phyloP scores from a whole-genome alignment of 2,113 vertebrate genomes.

The Natator depressus region DNA sequence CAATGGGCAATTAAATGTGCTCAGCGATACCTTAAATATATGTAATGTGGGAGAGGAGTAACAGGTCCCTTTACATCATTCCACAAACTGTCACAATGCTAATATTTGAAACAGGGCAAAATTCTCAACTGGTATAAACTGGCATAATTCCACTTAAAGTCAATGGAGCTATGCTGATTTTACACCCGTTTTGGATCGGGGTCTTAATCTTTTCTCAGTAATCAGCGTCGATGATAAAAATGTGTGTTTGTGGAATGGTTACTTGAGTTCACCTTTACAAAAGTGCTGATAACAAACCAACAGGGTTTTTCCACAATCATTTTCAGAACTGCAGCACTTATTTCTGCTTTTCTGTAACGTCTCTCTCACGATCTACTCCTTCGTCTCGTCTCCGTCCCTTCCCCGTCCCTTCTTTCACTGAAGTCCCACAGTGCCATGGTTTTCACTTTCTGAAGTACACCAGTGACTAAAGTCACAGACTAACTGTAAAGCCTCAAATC shows the following conservation, averaged over 20 bases:
- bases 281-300: constrained; percentile 66
- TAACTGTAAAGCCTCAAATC: constrained; percentile 14
- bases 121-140: constrained; percentile 38
- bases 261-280: constrained; percentile 66
- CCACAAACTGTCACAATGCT: constrained; percentile 58
- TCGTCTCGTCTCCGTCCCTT: constrained; percentile 53
- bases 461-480: constrained; percentile 47
- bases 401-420: neutral
- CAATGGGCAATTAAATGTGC: constrained; percentile 67
- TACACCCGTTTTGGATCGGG: neutral
- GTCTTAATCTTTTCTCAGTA: neutral
- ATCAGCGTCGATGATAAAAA: neutral
- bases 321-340: constrained; percentile 35
- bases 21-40: constrained; percentile 66
- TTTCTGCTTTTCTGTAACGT: constrained; percentile 69
- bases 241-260: constrained; percentile 45
- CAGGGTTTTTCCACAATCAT: constrained; percentile 67
- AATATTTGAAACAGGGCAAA: constrained; percentile 44
- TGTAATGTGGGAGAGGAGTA: constrained; percentile 71
- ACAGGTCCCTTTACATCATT: constrained; percentile 69
- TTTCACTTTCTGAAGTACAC: constrained; percentile 38
- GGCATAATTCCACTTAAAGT: neutral
- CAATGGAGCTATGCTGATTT: neutral
- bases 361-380: constrained; percentile 21
- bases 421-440: neutral